A percentile compares a stretch with the other conserved stretches of the same genome.
Conservation (phyloP, 2,113 vertebrate genomes). For the Rana temporaria region DNA sequence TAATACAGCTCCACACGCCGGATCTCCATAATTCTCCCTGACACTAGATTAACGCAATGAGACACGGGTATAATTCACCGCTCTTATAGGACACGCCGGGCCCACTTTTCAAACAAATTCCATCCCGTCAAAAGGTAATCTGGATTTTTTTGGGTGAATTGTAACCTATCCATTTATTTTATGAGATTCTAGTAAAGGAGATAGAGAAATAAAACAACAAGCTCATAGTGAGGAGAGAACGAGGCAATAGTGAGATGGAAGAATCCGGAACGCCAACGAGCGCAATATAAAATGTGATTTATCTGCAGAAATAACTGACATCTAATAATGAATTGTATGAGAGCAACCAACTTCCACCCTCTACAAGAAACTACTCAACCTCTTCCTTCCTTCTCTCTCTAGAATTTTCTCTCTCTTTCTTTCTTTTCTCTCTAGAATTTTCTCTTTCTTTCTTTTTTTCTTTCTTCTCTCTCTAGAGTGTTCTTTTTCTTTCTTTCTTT, state of each 20-base stretch:
- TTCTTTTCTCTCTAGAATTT: background rate
- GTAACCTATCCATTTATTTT: constrained; percentile 35
- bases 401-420: background rate
- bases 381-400: background rate
- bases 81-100: constrained; percentile 15
- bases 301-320: too few species aligned
- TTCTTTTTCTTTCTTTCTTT: background rate
- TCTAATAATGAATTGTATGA: too few species aligned
- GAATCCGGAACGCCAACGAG: too few species aligned
- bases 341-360: too few species aligned
- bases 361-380: too few species aligned
- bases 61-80: constrained; percentile 9
- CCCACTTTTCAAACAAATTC: constrained; percentile 10
- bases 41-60: constrained; percentile 18
- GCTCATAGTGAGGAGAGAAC: too few species aligned
- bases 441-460: background rate
- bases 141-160: constrained; percentile 6
- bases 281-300: too few species aligned
- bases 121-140: constrained; percentile 7
- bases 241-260: too few species aligned
- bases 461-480: too few species aligned
- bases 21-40: constrained; percentile 23
- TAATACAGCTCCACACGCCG: background rate
- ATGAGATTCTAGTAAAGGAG: constrained; percentile 14
- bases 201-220: constrained; percentile 5